Evolutionary conservation across 2,113 vertebrate genomes (phyloP).

Genomic region (Phylloscopus trochilus): DNA sequence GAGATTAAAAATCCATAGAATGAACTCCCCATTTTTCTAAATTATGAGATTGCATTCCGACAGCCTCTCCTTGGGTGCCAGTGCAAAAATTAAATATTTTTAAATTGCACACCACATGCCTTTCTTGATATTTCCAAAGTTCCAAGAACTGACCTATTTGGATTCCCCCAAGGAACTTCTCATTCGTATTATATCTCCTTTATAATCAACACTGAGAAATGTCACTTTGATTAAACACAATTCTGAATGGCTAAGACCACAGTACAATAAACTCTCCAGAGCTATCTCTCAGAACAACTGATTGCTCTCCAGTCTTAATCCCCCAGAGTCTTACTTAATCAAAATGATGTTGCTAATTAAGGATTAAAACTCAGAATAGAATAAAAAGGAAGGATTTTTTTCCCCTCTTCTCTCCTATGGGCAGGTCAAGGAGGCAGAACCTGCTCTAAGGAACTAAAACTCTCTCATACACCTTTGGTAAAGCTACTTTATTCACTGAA

Average conservation of each 20-base stretch:
- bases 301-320: constrained; percentile 72
- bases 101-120: not conserved
- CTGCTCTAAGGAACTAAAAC: constrained; percentile 39
- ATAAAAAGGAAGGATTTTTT: constrained; percentile 42
- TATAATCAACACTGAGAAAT: constrained; percentile 79
- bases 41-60: not conserved
- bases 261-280: constrained; percentile 77
- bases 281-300: constrained; percentile 74
- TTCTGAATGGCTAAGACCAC: constrained; percentile 71
- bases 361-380: constrained; percentile 74
- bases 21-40: not conserved
- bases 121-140: constrained; percentile 9
- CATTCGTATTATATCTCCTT: constrained; percentile 68
- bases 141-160: constrained; percentile 12
- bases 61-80: not conserved
- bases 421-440: constrained; percentile 73
- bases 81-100: constrained; percentile 25
- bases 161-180: constrained; percentile 67
- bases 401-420: constrained; percentile 41
- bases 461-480: constrained; percentile 51
- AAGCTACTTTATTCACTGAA: constrained; percentile 59
- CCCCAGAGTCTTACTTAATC: constrained; percentile 79
- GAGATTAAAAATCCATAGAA: not conserved
- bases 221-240: constrained; percentile 82
- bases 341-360: constrained; percentile 83